Percentiles rank a stretch among this genome's conserved stretches.
Evolutionary conservation across 2,888 invertebrate species (phyloP).

Genomic region (Chrysina gloriosa): DNA sequence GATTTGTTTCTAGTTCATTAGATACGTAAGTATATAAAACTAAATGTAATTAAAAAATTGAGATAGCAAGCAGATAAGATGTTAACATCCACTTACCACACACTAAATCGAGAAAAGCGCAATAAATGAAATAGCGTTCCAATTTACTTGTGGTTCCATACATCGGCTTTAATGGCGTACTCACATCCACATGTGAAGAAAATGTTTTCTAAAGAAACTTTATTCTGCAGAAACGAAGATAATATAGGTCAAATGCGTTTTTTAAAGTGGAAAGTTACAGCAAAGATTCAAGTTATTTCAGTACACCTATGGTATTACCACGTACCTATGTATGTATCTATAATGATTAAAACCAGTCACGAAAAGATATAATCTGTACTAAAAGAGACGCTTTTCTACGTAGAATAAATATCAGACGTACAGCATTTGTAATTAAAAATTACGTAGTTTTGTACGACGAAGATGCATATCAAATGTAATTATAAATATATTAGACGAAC

Average conservation of each 20-base stretch:
- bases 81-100: no score
- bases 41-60: no score
- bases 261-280: slow-evolving; percentile 22
- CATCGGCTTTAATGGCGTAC: no score
- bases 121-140: no score
- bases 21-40: no score
- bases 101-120: no score
- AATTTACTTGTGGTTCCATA: not conserved
- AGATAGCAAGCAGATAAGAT: no score
- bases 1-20: no score
- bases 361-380: not conserved
- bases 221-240: not conserved
- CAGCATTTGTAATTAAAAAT: no score
- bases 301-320: not conserved
- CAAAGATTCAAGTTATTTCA: slow-evolving; percentile 12
- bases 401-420: not conserved
- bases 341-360: not conserved
- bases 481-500: no score
- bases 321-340: not conserved
- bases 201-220: slow-evolving; percentile 8
- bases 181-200: not conserved
- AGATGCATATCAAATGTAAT: no score
- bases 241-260: slow-evolving; percentile 22
- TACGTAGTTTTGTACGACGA: no score
- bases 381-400: not conserved